Percentiles rank a stretch among this genome's conserved stretches.
These are phyloP conservation scores for Himalopsyche phryganea DNA, from an alignment of 1,140 invertebrate genomes.

Conservation along the genomic window DNA sequence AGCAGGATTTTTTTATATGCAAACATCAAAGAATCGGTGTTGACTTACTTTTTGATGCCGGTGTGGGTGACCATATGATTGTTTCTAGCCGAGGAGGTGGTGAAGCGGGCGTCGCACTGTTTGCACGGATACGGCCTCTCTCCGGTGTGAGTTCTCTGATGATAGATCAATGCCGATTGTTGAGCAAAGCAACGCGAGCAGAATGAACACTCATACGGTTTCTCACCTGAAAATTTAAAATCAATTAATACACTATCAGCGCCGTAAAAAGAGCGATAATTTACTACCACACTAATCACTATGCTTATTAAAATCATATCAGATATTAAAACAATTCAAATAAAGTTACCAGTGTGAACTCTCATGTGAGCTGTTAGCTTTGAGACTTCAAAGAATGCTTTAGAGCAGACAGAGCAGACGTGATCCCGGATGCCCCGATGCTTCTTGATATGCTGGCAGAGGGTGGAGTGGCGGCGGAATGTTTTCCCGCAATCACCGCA, in stretches of 20 bases:
- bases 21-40: not conserved
- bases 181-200: slow-evolving; percentile 64
- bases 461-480: slow-evolving; percentile 49
- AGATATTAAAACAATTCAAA: no score
- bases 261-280: no score
- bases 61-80: slow-evolving; percentile 50
- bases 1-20: no score
- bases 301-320: no score
- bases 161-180: slow-evolving; percentile 63
- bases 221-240: slow-evolving; percentile 51
- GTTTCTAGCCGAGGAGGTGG: slow-evolving; percentile 49
- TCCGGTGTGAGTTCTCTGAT: slow-evolving; percentile 63
- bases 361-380: slow-evolving; percentile 51
- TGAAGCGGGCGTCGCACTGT: slow-evolving; percentile 53
- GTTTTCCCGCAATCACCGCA: slow-evolving; percentile 70
- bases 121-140: slow-evolving; percentile 65
- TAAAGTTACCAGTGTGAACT: slow-evolving; percentile 45
- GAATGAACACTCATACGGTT: slow-evolving; percentile 59
- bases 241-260: no score
- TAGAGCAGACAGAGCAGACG: slow-evolving; percentile 45
- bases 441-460: slow-evolving; percentile 53
- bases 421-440: slow-evolving; percentile 50
- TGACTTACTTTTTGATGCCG: slow-evolving; percentile 45
- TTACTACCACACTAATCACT: no score
- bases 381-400: slow-evolving; percentile 50